Conservation (phyloP, 1,140 invertebrate genomes). For the Sitophilus oryzae region DNA sequence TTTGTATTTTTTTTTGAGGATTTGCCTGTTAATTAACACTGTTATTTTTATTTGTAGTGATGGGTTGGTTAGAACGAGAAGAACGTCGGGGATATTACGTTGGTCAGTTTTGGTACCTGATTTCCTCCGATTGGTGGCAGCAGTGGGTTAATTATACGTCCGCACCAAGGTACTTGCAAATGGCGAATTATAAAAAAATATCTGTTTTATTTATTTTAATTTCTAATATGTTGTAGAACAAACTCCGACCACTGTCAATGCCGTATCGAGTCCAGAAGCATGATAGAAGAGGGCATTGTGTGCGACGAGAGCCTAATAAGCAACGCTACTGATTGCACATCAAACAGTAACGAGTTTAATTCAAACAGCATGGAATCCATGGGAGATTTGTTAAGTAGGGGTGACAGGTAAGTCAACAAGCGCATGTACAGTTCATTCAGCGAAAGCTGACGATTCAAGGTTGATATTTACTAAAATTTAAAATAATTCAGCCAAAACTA, state of each 20-base stretch:
- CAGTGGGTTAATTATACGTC: slow-evolving; percentile 70
- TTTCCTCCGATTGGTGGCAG: slow-evolving; percentile 78
- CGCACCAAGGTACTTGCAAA: slow-evolving; percentile 26
- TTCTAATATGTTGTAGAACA: slow-evolving; percentile 19
- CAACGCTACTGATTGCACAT: slow-evolving; percentile 50
- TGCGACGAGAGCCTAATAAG: slow-evolving; percentile 60
- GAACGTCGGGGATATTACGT: slow-evolving; percentile 63
- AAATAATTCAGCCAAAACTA: too few relatives aligned
- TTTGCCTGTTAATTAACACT: neutral
- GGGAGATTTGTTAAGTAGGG: slow-evolving; percentile 51
- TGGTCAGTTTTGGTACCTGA: slow-evolving; percentile 83
- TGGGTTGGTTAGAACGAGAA: slow-evolving; percentile 72
- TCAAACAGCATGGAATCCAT: slow-evolving; percentile 51
- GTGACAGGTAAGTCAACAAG: slow-evolving; percentile 49
- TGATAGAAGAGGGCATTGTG: slow-evolving; percentile 53
- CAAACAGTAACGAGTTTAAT: slow-evolving; percentile 39
- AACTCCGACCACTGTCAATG: slow-evolving; percentile 40
- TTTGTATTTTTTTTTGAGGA: slow-evolving; percentile 5
- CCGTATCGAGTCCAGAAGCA: slow-evolving; percentile 31
- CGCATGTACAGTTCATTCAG: too few relatives aligned
- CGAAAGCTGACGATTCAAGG: too few relatives aligned
- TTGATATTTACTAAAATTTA: too few relatives aligned
- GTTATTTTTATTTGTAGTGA: slow-evolving; percentile 48
- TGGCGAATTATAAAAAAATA: neutral
- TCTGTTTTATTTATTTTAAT: neutral